These are phyloP conservation scores for Psittacula derbiana DNA, from an alignment of 2,797 vertebrate species.

Conservation along the genomic window DNA sequence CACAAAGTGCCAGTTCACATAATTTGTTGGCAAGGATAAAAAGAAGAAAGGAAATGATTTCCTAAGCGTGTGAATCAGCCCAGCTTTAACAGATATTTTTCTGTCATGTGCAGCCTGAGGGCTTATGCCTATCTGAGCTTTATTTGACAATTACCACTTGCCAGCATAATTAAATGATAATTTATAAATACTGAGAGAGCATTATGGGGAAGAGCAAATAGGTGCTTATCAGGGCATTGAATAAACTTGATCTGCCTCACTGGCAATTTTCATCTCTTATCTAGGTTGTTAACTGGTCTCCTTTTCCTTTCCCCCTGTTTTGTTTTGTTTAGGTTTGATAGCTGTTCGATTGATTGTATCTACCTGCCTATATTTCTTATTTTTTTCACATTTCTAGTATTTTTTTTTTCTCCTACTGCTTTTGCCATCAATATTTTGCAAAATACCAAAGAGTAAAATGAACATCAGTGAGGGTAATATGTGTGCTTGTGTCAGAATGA, in stretches of 20 bases:
- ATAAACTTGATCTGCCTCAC: conserved; percentile 86
- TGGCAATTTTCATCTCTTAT: conserved; percentile 87
- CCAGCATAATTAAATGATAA: conserved; percentile 91
- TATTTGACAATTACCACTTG: conserved; percentile 89
- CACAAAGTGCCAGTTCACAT: conserved; percentile 80
- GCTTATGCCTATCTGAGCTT: conserved; percentile 84
- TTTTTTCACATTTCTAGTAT: background rate
- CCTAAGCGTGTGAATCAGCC: conserved; percentile 81
- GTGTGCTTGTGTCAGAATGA: background rate
- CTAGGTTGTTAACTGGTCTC: conserved; percentile 79
- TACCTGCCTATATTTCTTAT: conserved; percentile 48
- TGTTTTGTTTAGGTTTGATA: conserved; percentile 74
- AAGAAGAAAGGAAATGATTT: conserved; percentile 83
- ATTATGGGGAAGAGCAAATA: conserved; percentile 88
- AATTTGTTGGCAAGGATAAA: conserved; percentile 83
- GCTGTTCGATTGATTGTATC: conserved; percentile 69
- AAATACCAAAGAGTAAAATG: conserved; percentile 18
- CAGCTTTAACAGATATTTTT: conserved; percentile 83
- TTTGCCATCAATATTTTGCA: conserved; percentile 41
- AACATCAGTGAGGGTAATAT: background rate
- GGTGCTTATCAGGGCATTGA: conserved; percentile 86
- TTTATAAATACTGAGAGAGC: conserved; percentile 91
- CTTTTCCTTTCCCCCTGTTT: background rate
- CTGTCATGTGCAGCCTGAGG: conserved; percentile 81
- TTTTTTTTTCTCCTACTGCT: conserved; percentile 42